phyloP scores from a whole-genome alignment of 2,797 vertebrate species.

The Sus cebifrons region DNA sequence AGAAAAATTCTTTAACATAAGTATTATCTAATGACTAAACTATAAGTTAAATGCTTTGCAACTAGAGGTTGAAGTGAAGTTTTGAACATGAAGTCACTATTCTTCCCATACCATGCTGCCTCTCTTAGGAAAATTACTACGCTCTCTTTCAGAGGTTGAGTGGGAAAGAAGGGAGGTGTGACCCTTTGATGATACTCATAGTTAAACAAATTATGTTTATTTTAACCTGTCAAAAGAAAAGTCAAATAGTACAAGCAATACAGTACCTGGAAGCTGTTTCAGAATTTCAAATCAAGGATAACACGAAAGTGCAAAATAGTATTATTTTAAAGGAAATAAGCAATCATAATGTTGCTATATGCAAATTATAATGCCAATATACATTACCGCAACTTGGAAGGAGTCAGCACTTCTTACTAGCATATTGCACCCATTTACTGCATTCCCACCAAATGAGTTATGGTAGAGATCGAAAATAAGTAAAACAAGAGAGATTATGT shows the following conservation, averaged over 20 bases:
- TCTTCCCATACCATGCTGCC: background rate
- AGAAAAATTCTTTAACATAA: slow-evolving; percentile 52
- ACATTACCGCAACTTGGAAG: background rate
- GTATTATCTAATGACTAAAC: slow-evolving; percentile 38
- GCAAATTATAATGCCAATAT: background rate
- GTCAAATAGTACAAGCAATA: slow-evolving; percentile 43
- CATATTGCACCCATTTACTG: background rate
- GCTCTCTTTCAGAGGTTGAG: background rate
- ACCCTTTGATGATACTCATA: background rate
- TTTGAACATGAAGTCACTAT: slow-evolving; percentile 12
- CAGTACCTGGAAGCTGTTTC: slow-evolving; percentile 24
- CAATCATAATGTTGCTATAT: background rate
- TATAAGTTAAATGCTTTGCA: slow-evolving; percentile 41
- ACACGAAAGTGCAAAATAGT: slow-evolving; percentile 33
- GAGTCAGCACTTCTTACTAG: background rate
- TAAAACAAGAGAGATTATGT: background rate
- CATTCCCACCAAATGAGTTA: background rate
- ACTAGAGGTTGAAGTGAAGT: slow-evolving; percentile 1
- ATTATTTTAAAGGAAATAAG: slow-evolving; percentile 19
- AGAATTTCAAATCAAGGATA: slow-evolving; percentile 24
- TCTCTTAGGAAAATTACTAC: slow-evolving; percentile 38
- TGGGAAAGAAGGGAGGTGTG: background rate
- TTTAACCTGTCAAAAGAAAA: background rate
- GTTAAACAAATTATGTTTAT: slow-evolving; percentile 13
- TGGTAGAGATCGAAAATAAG: background rate